These are phyloP conservation scores for Triplophysa rosa DNA, from an alignment of 2,113 vertebrate genomes.

Conservation along the genomic window DNA sequence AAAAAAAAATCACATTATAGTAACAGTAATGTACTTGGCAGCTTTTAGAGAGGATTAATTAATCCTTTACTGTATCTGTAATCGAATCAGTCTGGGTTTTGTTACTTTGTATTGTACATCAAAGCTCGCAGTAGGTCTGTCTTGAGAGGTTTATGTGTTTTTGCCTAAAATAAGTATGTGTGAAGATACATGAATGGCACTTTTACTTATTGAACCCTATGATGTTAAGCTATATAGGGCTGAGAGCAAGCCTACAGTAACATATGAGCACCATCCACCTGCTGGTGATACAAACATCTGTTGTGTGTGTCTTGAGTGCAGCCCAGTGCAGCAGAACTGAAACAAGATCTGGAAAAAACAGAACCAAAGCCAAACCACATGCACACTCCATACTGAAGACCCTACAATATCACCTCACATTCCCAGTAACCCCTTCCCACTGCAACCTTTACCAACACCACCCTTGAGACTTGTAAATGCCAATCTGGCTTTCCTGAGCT, in stretches of 20 bases:
- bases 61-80: background rate
- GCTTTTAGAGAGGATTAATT: background rate
- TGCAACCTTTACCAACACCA: background rate
- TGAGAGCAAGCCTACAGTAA: background rate
- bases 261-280: conserved; percentile 19
- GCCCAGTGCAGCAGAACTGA: conserved; percentile 28
- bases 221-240: background rate
- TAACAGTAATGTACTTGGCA: too few species aligned
- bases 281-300: conserved; percentile 30
- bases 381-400: conserved; percentile 2
- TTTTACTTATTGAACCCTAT: background rate
- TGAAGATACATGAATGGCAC: background rate
- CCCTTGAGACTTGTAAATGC: conserved; percentile 48
- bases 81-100: background rate
- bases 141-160: background rate
- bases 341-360: conserved; percentile 38
- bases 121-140: background rate
- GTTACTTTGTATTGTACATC: background rate
- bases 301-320: conserved; percentile 16
- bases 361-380: conserved; percentile 20
- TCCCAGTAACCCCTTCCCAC: conserved; percentile 2
- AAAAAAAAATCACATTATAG: too few species aligned
- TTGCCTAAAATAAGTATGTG: background rate
- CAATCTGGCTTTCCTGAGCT: conserved; percentile 43
- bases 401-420: background rate